These are phyloP conservation scores for Enteromius anoplus DNA, from an alignment of 2,797 vertebrate species.

Conservation along the genomic window DNA sequence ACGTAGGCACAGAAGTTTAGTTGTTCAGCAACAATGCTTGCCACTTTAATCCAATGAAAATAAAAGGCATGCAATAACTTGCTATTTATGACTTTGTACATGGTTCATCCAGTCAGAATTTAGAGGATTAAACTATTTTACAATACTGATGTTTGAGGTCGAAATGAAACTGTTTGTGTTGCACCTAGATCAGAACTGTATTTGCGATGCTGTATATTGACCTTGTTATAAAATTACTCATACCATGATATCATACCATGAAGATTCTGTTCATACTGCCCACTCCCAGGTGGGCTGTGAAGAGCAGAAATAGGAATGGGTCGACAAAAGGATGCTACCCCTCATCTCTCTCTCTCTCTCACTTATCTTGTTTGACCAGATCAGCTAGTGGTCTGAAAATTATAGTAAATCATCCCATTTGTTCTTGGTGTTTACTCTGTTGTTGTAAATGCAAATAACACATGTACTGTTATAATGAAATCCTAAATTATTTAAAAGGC, in stretches of 20 bases:
- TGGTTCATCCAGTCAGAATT: not conserved
- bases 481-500: conserved; percentile 21
- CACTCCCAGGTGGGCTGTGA: not conserved
- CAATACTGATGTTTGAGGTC: not conserved
- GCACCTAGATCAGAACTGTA: not conserved
- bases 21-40: not conserved
- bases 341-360: not conserved
- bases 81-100: not conserved
- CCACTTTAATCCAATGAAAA: not conserved
- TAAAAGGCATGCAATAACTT: not conserved
- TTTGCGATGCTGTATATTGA: not conserved
- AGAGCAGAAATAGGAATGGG: conserved; percentile 1
- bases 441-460: too few relatives aligned
- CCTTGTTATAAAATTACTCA: not conserved
- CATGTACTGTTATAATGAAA: conserved; percentile 7
- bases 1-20: not conserved
- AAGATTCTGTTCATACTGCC: not conserved
- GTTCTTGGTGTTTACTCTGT: conserved; percentile 1
- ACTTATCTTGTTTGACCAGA: conserved; percentile 12
- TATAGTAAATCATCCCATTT: conserved; percentile 22
- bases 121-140: not conserved
- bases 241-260: not conserved
- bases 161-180: not conserved
- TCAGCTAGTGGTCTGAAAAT: not conserved
- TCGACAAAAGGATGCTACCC: conserved; percentile 12